These are phyloP conservation scores for Chironomus tentans DNA, from an alignment of 2,888 invertebrate species.

Conservation along the genomic window DNA sequence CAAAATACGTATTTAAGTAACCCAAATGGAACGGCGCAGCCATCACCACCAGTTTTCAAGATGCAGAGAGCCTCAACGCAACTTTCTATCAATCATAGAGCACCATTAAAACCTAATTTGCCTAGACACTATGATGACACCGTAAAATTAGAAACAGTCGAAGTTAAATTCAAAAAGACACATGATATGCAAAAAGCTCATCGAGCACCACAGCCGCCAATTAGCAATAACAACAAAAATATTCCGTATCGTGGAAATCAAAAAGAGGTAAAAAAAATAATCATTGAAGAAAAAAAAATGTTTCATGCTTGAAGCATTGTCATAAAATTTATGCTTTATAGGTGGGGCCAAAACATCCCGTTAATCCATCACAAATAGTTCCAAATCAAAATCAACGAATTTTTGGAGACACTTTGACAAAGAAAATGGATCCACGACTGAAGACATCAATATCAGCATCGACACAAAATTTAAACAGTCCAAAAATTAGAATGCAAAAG, in stretches of 20 bases:
- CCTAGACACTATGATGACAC: too few species aligned
- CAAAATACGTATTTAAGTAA: slow-evolving; percentile 18
- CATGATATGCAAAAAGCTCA: slow-evolving; percentile 9
- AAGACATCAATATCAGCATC: neutral
- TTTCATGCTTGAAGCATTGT: too few species aligned
- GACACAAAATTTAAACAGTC: neutral
- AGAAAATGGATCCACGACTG: neutral
- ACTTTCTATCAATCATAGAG: slow-evolving; percentile 12
- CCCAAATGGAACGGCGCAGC: slow-evolving; percentile 13
- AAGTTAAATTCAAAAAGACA: neutral
- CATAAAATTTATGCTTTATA: too few species aligned
- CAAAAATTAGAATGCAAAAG: neutral
- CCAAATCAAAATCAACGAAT: slow-evolving; percentile 9
- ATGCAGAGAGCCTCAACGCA: slow-evolving; percentile 27
- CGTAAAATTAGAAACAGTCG: too few species aligned
- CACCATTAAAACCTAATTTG: too few species aligned
- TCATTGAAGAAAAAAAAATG: too few species aligned
- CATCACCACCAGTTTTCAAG: neutral
- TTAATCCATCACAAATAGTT: too few species aligned
- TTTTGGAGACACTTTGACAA: slow-evolving; percentile 15
- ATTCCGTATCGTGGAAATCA: too few species aligned
- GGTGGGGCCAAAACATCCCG: too few species aligned
- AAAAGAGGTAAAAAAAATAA: too few species aligned
- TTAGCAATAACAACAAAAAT: neutral
- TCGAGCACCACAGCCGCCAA: slow-evolving; percentile 11